These are phyloP conservation scores for Epinephelus moara DNA, from an alignment of 2,113 vertebrate species.

Conservation along the genomic window DNA sequence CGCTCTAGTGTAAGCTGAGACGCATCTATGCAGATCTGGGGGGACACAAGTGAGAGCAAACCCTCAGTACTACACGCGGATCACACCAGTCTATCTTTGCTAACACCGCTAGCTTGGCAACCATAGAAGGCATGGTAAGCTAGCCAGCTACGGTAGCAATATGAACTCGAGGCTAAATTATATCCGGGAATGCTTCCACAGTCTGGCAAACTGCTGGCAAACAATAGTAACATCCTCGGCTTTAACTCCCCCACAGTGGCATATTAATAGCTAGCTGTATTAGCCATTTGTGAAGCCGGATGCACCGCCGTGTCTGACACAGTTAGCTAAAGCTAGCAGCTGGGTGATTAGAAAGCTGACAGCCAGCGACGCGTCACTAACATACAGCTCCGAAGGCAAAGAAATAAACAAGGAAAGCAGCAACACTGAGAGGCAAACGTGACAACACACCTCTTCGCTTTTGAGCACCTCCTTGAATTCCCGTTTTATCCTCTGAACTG, in stretches of 20 bases:
- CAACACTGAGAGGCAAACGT: background rate
- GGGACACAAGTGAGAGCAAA: background rate
- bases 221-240: background rate
- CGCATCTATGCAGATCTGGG: background rate
- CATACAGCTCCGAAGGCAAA: constrained; percentile 5
- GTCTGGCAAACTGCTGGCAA: background rate
- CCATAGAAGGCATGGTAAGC: constrained; percentile 13
- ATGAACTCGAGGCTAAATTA: background rate
- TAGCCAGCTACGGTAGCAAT: constrained; percentile 10
- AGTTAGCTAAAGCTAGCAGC: constrained; percentile 67
- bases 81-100: constrained; percentile 31
- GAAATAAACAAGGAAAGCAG: constrained; percentile 2
- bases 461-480: constrained; percentile 99
- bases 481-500: constrained; percentile 99
- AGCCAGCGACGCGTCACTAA: constrained; percentile 63
- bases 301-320: background rate
- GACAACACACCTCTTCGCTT: constrained; percentile 94
- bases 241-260: background rate
- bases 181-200: background rate
- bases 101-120: constrained; percentile 57
- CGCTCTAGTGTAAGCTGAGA: background rate
- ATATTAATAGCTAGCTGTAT: background rate
- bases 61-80: background rate
- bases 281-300: background rate
- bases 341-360: constrained; percentile 55